Base-by-base conservation (phyloP, 1,140 invertebrate species). In the Drosophila carrolli region DNA sequence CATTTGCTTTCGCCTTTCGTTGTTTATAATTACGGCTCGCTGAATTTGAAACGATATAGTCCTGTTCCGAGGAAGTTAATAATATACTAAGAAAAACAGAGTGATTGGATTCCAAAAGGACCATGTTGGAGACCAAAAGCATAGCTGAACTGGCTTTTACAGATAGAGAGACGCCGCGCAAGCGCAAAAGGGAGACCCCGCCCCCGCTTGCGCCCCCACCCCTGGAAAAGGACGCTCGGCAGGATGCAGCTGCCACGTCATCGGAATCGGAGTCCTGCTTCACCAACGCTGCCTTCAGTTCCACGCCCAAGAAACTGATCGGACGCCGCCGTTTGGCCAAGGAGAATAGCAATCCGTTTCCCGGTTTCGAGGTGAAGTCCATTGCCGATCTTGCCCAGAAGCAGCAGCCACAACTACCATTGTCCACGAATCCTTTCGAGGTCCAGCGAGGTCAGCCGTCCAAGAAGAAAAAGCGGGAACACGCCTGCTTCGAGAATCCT, bases 401-500 rank as follows among this genome's bases (percentile, higher is more conserved):
- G 50, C 19, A 57, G 50, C 16, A 48, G 56, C 27, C 35, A 1
- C 40, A 66, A 8, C 37, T 48, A 40, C 53, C 35, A 51, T 14
- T 57, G 9, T 27, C 71, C 13, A 38, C 50, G 0, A 92, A 92
- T 81, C 91, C 91, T 5, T 92, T 78, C 55, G 92, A 92, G 56
- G 91, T 92, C 4, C 56, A 82, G 41, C 89, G 92, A 32, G 29
- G 8, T 16, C 91, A 92, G 46, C 91, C 91, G 0, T 75, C 81
- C 0, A 92, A 92, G 58, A 92, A 92, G 29, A 92, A 92, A 56
- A 92, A 92, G 51, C 78, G 78, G 6, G 88, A 83, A 4, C 76
- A 78, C 8, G 82, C 81, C 27, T 92, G 92, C 57, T 92, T 92
- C 29, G 90, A 89, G 61, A 92, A 92, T 85, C 86, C 86, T 14